Evolutionary conservation across 92 coral and sea anemone species (phyloP), one percentile per base, ranked within the genome.

Genomic region (Paramuricea clavata): DNA sequence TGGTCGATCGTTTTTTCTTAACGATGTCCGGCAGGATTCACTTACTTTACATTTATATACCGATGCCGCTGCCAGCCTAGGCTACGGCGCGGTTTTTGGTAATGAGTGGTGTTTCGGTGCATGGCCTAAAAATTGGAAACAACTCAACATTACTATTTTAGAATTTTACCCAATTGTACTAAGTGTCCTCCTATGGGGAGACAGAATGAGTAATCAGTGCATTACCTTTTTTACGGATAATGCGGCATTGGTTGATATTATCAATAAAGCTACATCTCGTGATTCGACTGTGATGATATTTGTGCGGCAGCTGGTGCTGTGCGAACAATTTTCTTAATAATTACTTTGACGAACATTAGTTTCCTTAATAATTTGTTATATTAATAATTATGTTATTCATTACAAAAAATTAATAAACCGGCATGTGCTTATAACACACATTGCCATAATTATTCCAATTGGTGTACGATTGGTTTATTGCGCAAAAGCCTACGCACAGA

Each of bases 161-260:
- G 52, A 47, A 47, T 47, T 47, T 54, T 77, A 85, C 69, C 89
- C 86, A 13, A 84, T 84, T 47, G 81, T 80, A 15, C 56, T 87
- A 16, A 83, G 91, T 32, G 13, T 87, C 5, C 35, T 6, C 17
- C 39, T 87, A 49, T 82, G 91, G 91, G 83, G 82, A 1, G 36
- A 76, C 39, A 17, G 21, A 17, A 47, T 88, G 82, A 49, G 26
- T 11, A 87, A 87, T 43, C 71, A 27, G 35, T 60, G 90, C 47
- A 80, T 87, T n/a, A 21, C 73, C n/a, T 80, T 87, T 68, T 83
- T 82, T 36, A 73, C 88, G 47, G 88, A 89, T 70, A 89, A 89
- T 54, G 87, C 60, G 59, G 78, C 81, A 19, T 36, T 47, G 52
- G 52, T 47, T 47, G 52, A 78, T 28, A 78, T 87, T 23, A 87